These are phyloP conservation scores for Rhingia rostrata DNA, from an alignment of 2,888 invertebrate genomes.

Conservation along the genomic window DNA sequence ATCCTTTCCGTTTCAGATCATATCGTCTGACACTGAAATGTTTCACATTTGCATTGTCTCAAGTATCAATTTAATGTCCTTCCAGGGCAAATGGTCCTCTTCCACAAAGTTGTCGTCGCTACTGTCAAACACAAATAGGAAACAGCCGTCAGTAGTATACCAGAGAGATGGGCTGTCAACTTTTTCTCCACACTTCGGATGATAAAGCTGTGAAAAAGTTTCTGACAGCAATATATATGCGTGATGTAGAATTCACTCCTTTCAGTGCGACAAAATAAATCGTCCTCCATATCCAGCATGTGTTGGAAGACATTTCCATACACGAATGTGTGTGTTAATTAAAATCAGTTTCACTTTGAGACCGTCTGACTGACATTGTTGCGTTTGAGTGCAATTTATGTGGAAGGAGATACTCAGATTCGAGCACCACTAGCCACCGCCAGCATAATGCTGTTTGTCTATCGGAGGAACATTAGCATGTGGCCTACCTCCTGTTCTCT, in stretches of 20 bases:
- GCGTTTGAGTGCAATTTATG: constrained; percentile 48
- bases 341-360: constrained; percentile 55
- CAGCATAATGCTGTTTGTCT: constrained; percentile 2
- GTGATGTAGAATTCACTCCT: background rate
- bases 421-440: constrained; percentile 26
- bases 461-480: constrained; percentile 39
- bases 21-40: constrained; percentile 19
- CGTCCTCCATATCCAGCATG: background rate
- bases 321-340: constrained; percentile 54
- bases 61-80: constrained; percentile 40
- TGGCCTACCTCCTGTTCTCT: constrained; percentile 39
- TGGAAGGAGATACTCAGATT: constrained; percentile 52
- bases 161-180: constrained; percentile 28
- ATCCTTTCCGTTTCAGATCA: constrained; percentile 5
- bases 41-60: constrained; percentile 33
- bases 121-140: constrained; percentile 8
- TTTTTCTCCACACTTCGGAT: constrained; percentile 9
- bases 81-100: constrained; percentile 31
- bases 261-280: constrained; percentile 21
- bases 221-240: constrained; percentile 30
- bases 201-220: background rate
- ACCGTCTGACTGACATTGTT: constrained; percentile 52
- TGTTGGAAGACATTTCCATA: constrained; percentile 3
- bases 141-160: background rate
- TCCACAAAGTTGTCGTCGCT: background rate